Conservation (phyloP, 2,113 vertebrate species). For the Carassius carassius region DNA sequence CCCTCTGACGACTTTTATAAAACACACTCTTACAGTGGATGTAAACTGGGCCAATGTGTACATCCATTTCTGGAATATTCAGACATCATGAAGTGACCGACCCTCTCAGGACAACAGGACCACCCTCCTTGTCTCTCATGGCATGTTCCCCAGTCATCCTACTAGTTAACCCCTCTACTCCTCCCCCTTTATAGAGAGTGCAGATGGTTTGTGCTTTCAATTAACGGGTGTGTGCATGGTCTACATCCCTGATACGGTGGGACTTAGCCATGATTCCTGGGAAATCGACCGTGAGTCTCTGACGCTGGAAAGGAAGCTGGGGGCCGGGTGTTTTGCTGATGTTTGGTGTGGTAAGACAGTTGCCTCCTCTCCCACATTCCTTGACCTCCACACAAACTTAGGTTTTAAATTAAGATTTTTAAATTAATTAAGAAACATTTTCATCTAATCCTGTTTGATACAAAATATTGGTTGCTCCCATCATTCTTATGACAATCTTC, state of each 20-base stretch:
- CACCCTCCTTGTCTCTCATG: constrained; percentile 73
- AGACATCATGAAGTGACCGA: neutral
- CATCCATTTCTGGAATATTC: constrained; percentile 6
- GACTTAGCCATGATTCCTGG: constrained; percentile 98
- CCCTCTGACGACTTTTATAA: neutral
- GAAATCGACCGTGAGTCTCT: constrained; percentile 89
- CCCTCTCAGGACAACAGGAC: neutral
- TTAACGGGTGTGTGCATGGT: constrained; percentile 93
- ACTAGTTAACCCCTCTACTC: constrained; percentile 84
- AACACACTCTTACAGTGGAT: neutral
- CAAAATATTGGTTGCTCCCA: neutral
- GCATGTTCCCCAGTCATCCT: constrained; percentile 80
- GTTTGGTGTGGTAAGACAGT: constrained; percentile 94
- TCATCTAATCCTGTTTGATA: neutral
- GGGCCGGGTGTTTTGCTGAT: constrained; percentile 98
- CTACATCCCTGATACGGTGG: constrained; percentile 93
- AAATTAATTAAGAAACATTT: neutral
- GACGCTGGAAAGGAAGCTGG: constrained; percentile 91
- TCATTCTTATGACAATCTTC: neutral
- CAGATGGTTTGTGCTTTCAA: constrained; percentile 98
- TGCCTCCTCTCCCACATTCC: neutral
- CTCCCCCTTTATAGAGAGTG: constrained; percentile 85
- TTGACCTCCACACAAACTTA: neutral
- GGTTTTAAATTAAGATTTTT: neutral
- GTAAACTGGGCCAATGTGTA: neutral